Evolutionary conservation across 2,888 invertebrate species (phyloP), one percentile per base, ranked within the genome.

Genomic region (Diarsia rubi): DNA sequence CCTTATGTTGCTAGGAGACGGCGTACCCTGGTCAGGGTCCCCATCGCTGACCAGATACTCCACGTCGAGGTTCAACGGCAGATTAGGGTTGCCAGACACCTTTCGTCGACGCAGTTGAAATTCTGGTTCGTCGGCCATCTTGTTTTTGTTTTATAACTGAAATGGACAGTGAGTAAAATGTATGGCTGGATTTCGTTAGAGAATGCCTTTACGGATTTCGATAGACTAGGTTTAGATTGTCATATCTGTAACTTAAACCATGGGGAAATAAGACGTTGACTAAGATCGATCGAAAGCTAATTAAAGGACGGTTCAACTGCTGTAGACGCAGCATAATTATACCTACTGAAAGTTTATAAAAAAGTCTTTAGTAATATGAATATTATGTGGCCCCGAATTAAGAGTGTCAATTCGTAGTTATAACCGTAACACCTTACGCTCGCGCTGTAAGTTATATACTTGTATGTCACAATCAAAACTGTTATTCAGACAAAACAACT

Each of bases 51-150:
- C 89, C 77, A 94, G 92, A 81, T 87, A 95, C 6, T 94, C 95
- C 16, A 93, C 92, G 59, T 96, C 96, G 8, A 96, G 88, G 84
- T 94, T 93, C 16, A 96, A 80, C 0, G 94, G 94, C 54, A 96
- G 82, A 81, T 92, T 94, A 0, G 94, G 91, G 69, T 94, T 94
- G 12, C 91, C 94, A 14, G 94, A 93, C 3, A 92, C 92, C 69
- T 95, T 91, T 72, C 96, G 92, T 37, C 97, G 92, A 37, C 96
- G 94, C 14, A 96, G 83, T 75, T 94, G 93, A 75, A 92, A 94
- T 83, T 93, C 92, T 76, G 94, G 89, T 81, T 94, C 92, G 24
- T 96, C 96, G 31, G 91, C 88, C 94, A 94, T 95, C 76, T 77
- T 83, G 62, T 24, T 70, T 37, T 31, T 3, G n/a, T 42, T 44